These are phyloP conservation scores for Drosophila tropicalis DNA, from an alignment of 1,140 invertebrate genomes.

Conservation along the genomic window DNA sequence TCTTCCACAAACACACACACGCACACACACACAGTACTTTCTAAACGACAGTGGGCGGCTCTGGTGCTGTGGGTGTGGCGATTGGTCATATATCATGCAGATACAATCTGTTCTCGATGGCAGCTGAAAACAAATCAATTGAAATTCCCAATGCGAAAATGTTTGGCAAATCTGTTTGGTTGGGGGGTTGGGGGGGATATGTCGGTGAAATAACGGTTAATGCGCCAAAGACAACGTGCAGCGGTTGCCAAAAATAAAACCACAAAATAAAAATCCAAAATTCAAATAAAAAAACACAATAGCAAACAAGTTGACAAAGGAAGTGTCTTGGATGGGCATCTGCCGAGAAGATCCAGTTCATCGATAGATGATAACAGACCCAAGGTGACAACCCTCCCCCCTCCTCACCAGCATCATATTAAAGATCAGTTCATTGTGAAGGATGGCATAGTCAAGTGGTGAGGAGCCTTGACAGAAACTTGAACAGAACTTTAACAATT, in stretches of 20 bases:
- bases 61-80: constrained; percentile 45
- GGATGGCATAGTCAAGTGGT: no score
- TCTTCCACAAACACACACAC: constrained; percentile 25
- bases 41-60: constrained; percentile 64
- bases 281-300: background rate
- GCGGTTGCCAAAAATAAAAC: constrained; percentile 50
- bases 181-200: constrained; percentile 26
- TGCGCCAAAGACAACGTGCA: constrained; percentile 48
- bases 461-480: no score
- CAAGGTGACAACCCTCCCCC: no score
- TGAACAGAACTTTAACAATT: no score
- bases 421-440: no score
- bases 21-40: constrained; percentile 52
- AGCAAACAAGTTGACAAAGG: constrained; percentile 11
- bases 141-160: constrained; percentile 56
- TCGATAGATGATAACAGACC: no score
- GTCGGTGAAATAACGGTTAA: constrained; percentile 69
- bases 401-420: no score
- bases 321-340: constrained; percentile 17
- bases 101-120: constrained; percentile 72
- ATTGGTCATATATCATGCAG: constrained; percentile 63
- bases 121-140: constrained; percentile 58
- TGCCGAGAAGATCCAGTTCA: no score
- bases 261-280: constrained; percentile 28
- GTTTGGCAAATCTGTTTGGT: constrained; percentile 42